Conservation (phyloP, 2,113 vertebrate species). For the Silurus glanis region DNA sequence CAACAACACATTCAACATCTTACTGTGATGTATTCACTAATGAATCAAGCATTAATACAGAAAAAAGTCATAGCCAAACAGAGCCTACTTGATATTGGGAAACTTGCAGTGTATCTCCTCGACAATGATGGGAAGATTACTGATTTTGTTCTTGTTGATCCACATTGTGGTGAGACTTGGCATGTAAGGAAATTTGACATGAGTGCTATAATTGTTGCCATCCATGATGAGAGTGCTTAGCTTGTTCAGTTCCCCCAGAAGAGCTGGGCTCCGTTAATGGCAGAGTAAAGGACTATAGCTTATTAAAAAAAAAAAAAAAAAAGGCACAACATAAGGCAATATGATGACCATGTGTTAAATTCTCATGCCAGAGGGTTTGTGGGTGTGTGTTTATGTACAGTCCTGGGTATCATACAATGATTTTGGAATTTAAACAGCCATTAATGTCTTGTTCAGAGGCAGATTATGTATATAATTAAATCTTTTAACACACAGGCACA, state of each 20-base stretch:
- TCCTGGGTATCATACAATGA: background rate
- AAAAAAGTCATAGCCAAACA: background rate
- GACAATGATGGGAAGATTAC: slow-evolving; percentile 73
- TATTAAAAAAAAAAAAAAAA: too few relatives aligned
- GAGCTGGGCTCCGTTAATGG: slow-evolving; percentile 70
- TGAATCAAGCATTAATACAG: background rate
- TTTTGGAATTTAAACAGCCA: background rate
- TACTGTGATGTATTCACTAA: background rate
- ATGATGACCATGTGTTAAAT: background rate
- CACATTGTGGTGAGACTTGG: slow-evolving; percentile 68
- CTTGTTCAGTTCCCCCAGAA: slow-evolving; percentile 68
- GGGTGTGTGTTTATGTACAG: background rate
- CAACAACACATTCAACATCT: slow-evolving; percentile 4
- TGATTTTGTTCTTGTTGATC: slow-evolving; percentile 78
- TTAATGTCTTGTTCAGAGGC: background rate
- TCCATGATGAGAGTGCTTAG: slow-evolving; percentile 76
- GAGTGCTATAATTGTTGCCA: slow-evolving; percentile 73
- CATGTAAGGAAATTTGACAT: slow-evolving; percentile 77
- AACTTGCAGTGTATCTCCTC: slow-evolving; percentile 72
- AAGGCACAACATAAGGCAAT: background rate
- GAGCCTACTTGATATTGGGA: slow-evolving; percentile 70
- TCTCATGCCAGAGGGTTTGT: background rate
- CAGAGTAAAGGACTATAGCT: slow-evolving; percentile 62
- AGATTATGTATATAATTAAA: background rate
- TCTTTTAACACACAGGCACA: background rate